A percentile compares a stretch with the other conserved stretches of the same genome.
Evolutionary conservation across 2,113 vertebrate genomes (phyloP).

Genomic region (Eurypyga helias): DNA sequence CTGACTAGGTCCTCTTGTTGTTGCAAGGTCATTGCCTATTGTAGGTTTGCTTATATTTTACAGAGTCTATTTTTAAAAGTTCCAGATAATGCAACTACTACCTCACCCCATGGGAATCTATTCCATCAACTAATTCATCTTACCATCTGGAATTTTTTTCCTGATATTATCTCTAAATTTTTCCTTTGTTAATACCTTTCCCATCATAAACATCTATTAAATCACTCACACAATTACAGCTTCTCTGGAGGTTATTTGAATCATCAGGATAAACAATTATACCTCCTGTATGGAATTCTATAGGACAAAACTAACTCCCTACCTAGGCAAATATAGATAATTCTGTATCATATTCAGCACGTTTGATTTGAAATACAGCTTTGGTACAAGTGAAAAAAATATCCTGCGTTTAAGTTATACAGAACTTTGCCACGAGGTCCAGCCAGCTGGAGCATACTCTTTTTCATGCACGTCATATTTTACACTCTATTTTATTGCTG

Average conservation of each 20-base stretch:
- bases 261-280: not conserved
- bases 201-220: not conserved
- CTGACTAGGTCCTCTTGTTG: not conserved
- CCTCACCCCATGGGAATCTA: not conserved
- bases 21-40: not conserved
- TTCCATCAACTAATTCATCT: not conserved
- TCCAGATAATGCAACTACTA: not conserved
- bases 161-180: not conserved
- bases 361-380: not conserved
- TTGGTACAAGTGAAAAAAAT: not conserved
- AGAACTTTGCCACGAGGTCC: not conserved
- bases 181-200: not conserved
- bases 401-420: not conserved
- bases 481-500: not conserved
- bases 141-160: not conserved
- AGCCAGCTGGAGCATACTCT: not conserved
- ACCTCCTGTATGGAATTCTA: not conserved
- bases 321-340: not conserved
- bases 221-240: not conserved
- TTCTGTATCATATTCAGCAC: not conserved
- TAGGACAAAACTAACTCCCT: not conserved
- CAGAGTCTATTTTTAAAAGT: not conserved
- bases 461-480: not conserved
- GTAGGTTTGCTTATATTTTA: not conserved
- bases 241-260: not conserved